A percentile compares a stretch with the other conserved stretches of the same genome.
Evolutionary conservation across 2,113 vertebrate genomes (phyloP).

Genomic region (Platichthys flesus): DNA sequence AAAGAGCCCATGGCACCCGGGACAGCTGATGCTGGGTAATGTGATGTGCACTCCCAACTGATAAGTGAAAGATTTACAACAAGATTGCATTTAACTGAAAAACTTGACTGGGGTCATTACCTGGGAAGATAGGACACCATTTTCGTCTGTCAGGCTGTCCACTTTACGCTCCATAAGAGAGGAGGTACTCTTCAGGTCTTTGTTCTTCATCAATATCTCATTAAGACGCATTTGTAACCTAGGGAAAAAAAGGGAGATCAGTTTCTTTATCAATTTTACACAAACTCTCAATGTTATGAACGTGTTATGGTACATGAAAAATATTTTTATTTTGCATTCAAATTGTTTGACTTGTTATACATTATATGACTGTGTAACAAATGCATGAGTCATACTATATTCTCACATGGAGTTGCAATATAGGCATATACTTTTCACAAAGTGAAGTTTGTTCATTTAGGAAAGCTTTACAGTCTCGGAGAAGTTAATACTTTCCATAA

Average conservation of each 20-base stretch:
- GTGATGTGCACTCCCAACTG: background rate
- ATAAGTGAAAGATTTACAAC: background rate
- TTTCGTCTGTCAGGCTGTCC: slow-evolving; percentile 88
- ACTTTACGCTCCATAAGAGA: slow-evolving; percentile 90
- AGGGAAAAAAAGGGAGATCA: background rate
- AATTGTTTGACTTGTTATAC: background rate
- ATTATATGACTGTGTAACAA: too few relatives aligned
- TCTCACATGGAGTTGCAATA: too few relatives aligned
- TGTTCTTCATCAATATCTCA: slow-evolving; percentile 86
- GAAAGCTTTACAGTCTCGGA: background rate
- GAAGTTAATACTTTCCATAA: background rate
- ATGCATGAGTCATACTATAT: too few relatives aligned
- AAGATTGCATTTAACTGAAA: background rate
- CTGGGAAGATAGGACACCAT: slow-evolving; percentile 89
- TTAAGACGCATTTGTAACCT: slow-evolving; percentile 85
- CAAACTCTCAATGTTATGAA: background rate
- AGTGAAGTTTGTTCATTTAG: too few relatives aligned
- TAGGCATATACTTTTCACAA: too few relatives aligned
- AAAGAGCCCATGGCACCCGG: background rate
- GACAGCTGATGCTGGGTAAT: background rate
- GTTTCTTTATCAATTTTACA: background rate
- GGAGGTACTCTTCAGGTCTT: slow-evolving; percentile 87
- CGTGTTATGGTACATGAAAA: background rate
- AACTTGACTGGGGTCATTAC: slow-evolving; percentile 62
- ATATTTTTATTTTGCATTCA: background rate